Percentiles rank a stretch among this genome's conserved stretches.
Conservation (phyloP, 2,888 invertebrate genomes). For the Agrilus biguttatus region DNA sequence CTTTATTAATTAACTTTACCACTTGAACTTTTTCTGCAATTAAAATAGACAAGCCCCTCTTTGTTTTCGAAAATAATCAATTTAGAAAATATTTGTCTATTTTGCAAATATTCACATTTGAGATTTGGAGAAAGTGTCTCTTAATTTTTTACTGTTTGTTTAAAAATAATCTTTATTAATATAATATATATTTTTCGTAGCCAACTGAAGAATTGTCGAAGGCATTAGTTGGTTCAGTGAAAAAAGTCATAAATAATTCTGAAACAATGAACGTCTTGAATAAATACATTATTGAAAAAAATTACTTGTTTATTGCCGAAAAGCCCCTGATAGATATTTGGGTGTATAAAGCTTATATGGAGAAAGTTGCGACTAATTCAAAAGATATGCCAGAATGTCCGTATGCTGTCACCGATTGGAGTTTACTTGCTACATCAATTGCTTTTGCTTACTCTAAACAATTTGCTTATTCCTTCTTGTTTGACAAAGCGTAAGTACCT, state of each 20-base stretch:
- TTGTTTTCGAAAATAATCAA: too few relatives aligned
- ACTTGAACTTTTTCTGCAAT: too few relatives aligned
- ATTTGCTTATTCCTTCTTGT: constrained; percentile 43
- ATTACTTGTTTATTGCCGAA: constrained; percentile 54
- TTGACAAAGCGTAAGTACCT: constrained; percentile 52
- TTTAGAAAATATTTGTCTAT: constrained; percentile 46
- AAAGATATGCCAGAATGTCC: constrained; percentile 52
- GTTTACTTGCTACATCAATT: constrained; percentile 49
- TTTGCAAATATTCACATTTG: constrained; percentile 52
- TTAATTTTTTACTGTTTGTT: too few relatives aligned
- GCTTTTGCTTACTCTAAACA: constrained; percentile 57
- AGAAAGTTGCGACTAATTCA: constrained; percentile 36
- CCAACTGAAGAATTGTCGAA: constrained; percentile 4
- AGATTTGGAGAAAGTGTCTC: constrained; percentile 41
- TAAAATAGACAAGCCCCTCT: too few relatives aligned
- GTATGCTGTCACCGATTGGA: constrained; percentile 57
- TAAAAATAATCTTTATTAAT: too few relatives aligned
- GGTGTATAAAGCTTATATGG: constrained; percentile 55
- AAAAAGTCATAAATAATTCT: constrained; percentile 7
- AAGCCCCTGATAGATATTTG: constrained; percentile 51
- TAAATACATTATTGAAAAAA: constrained; percentile 31
- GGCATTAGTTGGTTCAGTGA: constrained; percentile 9
- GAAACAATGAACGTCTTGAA: constrained; percentile 27
- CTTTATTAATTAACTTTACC: too few relatives aligned
- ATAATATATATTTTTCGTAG: not conserved